Percentiles rank a stretch among this genome's conserved stretches.
These are phyloP conservation scores for Phodopus roborovskii DNA, from an alignment of 2,113 vertebrate species.

Conservation along the genomic window DNA sequence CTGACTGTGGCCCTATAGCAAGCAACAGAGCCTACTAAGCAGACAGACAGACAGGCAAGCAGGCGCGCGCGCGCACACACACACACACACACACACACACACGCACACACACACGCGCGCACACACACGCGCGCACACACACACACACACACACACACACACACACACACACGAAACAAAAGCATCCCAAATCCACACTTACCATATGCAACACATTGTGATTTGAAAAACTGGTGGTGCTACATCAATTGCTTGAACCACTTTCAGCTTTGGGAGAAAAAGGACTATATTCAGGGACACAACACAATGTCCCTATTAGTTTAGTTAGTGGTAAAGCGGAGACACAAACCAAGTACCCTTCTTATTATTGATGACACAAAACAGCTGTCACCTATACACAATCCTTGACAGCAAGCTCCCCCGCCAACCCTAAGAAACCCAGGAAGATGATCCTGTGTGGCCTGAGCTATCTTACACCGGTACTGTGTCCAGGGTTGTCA, in stretches of 20 bases:
- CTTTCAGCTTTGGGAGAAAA: neutral
- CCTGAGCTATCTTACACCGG: too few relatives aligned
- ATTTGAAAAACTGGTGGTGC: neutral
- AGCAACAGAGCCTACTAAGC: neutral
- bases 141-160: too few relatives aligned
- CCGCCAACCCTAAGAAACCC: neutral
- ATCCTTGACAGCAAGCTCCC: neutral
- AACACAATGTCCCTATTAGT: neutral
- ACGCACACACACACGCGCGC: accelerated
- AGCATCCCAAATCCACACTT: neutral
- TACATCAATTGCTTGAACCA: neutral
- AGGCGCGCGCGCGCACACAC: accelerated
- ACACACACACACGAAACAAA: neutral
- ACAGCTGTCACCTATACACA: neutral
- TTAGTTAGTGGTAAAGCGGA: neutral
- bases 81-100: accelerated
- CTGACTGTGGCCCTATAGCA: neutral
- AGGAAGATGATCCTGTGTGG: neutral
- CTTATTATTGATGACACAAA: neutral
- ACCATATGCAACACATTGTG: neutral
- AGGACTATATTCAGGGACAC: neutral
- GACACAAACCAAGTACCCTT: neutral
- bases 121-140: too few relatives aligned
- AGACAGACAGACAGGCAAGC: neutral
- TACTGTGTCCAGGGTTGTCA: neutral